Base-by-base conservation (phyloP, 2,113 vertebrate species). In the Columba livia region DNA sequence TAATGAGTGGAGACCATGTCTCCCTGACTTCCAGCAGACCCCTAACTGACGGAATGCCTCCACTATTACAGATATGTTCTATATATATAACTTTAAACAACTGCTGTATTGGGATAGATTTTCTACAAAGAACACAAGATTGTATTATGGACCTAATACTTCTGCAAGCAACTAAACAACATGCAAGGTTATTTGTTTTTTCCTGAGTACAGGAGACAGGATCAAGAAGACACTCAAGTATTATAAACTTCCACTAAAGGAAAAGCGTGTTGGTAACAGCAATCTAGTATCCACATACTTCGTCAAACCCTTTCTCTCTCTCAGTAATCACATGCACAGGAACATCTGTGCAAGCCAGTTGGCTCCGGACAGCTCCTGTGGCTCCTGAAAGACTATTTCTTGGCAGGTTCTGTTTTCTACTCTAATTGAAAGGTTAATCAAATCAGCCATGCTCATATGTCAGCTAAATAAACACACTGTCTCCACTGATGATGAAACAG, bases 391-490 rank as follows among this genome's bases (percentile, higher is more conserved):
- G 96, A 94, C 90, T 80, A 38, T 90, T 96, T 96, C 92, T 97
- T 96, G 97, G 97, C 97, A 97, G 93, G 74, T 91, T 95, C 84
- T 70, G 44, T 47, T 89, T 91, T 95, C 90, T 4, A 65, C 54
- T 90, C 90, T 96, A 97, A 97, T 93, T 93, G 95, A 96, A 97
- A 96, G 96, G 96, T 97, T 97, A 97, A 97, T 96, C 96, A 96
- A 97, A 87, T 93, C 95, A 95, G 91, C 94, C 96, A 86, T 79
- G 90, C 70, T 84, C 88, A 72, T 78, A 66, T 88, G 94, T 88
- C 92, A 81, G 93, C 84, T 97, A 97, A 93, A 97, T 93, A 96
- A 93, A 95, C 94, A 92, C 73, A 94, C 57, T 72, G 81, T 94
- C 93, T 95, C 67, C 73, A 73, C 87, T 77, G 66, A 92, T 90